Base-by-base conservation (phyloP, 2,888 invertebrate genomes). In the Rugalucina vietnamica region DNA sequence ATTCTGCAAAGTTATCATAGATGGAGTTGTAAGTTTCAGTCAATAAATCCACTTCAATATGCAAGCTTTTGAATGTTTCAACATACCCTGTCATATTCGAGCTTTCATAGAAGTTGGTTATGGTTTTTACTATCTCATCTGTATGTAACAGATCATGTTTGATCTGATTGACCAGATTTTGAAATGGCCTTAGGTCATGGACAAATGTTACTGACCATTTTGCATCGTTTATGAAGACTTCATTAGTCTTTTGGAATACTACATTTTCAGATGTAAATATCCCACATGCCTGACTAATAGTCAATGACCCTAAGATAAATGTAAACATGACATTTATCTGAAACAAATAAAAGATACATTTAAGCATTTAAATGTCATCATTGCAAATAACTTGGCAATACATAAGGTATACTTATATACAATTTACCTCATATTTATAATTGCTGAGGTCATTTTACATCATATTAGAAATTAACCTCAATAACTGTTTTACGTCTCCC, bases 171-270 rank as follows among this genome's bases (percentile, higher is more conserved):
- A 76, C 71, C 14, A 81, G 29, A 3, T 12, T 37, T 5, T 70
- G 5, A 39, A 54, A 76, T 34, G 76, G 76, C 39, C 29, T 29
- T 29, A 76, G 37, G 50, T 76, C 71, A 76, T 76, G 70, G 10
- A 76, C 29, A 76, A 81, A 76, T 50, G 76, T 76, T 21, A 81
- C 54, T 18, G 43, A 36, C 76, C 81, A 81, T 36, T 27, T 34
- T 18, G 18, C 50, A 57, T 81, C 39, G 39, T 50, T 76, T 3
- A 39, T 54, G 37, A 18, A 76, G n/a, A 81, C 32, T 69, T 81
- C 76, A 71, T 81, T 69, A 57, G 39, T 60, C 43, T 76, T 81
- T 21, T 57, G 14, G 54, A 76, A 81, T 12, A 81, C 27, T 10
- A 81, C 76, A 37, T 76, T 76, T 57, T 57, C 70, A 14, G 50